Conservation (phyloP, 2,888 invertebrate genomes). For the Lepidocyrtoides sp. region DNA sequence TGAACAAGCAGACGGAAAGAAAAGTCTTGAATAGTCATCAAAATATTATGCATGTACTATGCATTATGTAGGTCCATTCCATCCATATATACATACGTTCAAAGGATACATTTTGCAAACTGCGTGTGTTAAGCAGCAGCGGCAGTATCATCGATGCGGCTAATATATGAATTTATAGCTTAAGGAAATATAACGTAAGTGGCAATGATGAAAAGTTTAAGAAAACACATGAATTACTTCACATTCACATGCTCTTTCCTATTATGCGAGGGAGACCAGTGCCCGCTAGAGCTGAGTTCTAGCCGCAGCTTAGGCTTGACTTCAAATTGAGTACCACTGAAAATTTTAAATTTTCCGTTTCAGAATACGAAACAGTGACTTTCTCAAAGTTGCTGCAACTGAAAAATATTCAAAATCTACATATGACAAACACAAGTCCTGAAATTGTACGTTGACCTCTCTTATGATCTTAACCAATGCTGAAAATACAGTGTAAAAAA, state of each 20-base stretch:
- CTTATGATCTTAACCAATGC: too few species aligned
- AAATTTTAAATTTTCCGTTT: too few species aligned
- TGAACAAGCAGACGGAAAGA: constrained; percentile 34
- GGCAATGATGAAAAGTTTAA: constrained; percentile 12
- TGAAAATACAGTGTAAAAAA: too few species aligned
- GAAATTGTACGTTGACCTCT: too few species aligned
- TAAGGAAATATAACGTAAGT: neutral
- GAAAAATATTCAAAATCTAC: too few species aligned
- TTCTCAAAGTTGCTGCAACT: too few species aligned
- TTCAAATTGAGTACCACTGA: too few species aligned
- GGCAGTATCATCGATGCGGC: neutral
- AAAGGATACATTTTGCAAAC: neutral
- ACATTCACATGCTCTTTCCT: constrained; percentile 3
- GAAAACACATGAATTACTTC: constrained; percentile 1
- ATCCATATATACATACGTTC: neutral
- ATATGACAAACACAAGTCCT: too few species aligned
- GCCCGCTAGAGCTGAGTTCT: neutral
- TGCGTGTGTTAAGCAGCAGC: neutral
- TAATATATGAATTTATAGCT: constrained; percentile 3
- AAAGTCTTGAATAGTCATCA: constrained; percentile 5
- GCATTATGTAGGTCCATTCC: neutral
- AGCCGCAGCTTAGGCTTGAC: too few species aligned
- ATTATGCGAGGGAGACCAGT: neutral
- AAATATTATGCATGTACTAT: neutral
- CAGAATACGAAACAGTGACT: neutral